Conservation (phyloP, 2,113 vertebrate species). For the Perca flavescens region DNA sequence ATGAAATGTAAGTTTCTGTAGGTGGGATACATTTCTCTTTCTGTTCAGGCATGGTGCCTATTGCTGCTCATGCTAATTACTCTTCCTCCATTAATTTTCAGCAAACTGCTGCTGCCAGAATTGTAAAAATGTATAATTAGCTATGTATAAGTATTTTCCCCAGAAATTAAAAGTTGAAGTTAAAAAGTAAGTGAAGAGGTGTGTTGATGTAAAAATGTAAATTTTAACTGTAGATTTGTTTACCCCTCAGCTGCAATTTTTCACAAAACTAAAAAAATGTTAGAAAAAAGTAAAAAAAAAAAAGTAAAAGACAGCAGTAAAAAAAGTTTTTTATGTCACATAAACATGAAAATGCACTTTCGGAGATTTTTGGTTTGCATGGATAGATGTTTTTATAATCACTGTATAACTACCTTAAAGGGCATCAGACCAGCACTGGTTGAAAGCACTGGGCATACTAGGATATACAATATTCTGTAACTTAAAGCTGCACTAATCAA, state of each 20-base stretch:
- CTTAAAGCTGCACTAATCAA: neutral
- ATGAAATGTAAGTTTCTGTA: constrained; percentile 41
- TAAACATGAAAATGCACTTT: constrained; percentile 14
- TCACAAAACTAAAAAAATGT: neutral
- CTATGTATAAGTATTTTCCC: constrained; percentile 22
- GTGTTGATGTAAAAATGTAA: constrained; percentile 44
- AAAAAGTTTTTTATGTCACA: neutral
- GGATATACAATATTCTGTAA: neutral
- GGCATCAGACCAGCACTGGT: neutral
- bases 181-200: constrained; percentile 32
- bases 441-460: neutral
- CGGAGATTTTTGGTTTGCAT: constrained; percentile 5
- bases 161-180: constrained; percentile 26
- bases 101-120: constrained; percentile 43
- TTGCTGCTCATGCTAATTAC: constrained; percentile 50
- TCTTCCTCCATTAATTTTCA: constrained; percentile 43
- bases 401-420: neutral
- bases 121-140: constrained; percentile 43
- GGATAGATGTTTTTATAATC: constrained; percentile 8
- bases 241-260: constrained; percentile 21
- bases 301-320: too few relatives aligned
- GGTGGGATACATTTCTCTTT: constrained; percentile 43
- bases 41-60: constrained; percentile 9
- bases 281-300: too few relatives aligned
- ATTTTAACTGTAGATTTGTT: constrained; percentile 6